Evolutionary conservation across 1,140 invertebrate species (phyloP).

Genomic region (Harpegnathos saltator): DNA sequence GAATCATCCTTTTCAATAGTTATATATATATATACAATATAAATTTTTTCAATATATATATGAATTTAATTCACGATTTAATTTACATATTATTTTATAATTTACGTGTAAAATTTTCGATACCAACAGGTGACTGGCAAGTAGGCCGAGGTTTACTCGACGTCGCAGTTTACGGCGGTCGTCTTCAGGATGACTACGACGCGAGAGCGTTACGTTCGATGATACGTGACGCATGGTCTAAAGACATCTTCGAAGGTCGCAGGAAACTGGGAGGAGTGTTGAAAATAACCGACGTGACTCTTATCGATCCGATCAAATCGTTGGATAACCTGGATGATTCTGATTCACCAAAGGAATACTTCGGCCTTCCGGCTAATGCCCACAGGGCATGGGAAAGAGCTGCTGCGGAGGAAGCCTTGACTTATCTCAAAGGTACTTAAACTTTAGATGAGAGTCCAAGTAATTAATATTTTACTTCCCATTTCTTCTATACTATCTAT

Average conservation of each 20-base stretch:
- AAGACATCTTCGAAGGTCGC: constrained; percentile 87
- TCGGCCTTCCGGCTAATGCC: constrained; percentile 94
- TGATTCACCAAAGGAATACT: constrained; percentile 89
- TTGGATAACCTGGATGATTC: constrained; percentile 89
- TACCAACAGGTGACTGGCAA: constrained; percentile 88
- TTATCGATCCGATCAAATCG: constrained; percentile 88
- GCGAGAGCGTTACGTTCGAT: constrained; percentile 91
- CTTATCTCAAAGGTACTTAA: constrained; percentile 88
- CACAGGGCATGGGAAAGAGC: constrained; percentile 92
- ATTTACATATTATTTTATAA: constrained; percentile 1
- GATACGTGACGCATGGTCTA: constrained; percentile 90
- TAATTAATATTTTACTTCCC: constrained; percentile 33
- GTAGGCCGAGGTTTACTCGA: constrained; percentile 93
- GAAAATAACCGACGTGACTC: constrained; percentile 85
- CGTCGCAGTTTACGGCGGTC: constrained; percentile 94
- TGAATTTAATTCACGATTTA: too few species aligned
- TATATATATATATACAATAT: too few species aligned
- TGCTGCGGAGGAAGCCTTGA: constrained; percentile 88
- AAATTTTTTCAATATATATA: too few species aligned
- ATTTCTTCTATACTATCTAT: constrained; percentile 29
- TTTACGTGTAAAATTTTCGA: neutral
- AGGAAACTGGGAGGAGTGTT: constrained; percentile 87
- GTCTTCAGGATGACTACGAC: constrained; percentile 94
- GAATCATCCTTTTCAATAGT: too few species aligned
- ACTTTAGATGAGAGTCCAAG: neutral